Evolutionary conservation across 35 echinoderm and acorn worm species (phyloP), one percentile per base, ranked within the genome.

Genomic region (Apostichopus parvimensis): DNA sequence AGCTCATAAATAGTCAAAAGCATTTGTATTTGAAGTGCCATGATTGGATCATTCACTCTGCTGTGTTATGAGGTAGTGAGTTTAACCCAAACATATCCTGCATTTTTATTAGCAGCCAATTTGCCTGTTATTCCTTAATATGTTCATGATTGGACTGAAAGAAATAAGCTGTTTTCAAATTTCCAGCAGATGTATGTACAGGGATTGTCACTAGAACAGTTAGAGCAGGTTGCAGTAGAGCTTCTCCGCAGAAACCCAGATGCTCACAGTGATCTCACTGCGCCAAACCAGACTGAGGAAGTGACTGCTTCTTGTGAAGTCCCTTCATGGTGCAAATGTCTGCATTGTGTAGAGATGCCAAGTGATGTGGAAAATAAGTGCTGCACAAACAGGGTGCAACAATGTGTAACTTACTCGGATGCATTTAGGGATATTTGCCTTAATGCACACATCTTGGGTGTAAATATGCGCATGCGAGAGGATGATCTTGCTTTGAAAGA

Each of bases 251-350:
- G 54, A 54, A 64, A 90, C 11, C 88, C 88, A 76, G 72, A 54
- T 57, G 73, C 4, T n/a, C 21, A 22, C 34, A n/a, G 17, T 1
- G 71, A 75, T 22, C n/a, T 75, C 7, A n/a, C 71, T 18, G 71
- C n/a, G 14, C 15, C n/a, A 20, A 22, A 75, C 18, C 52, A 56
- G 15, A 83, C 9, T 57, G 54, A 14, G 18, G 15, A 18, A 57
- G 9, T 57, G 22, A 56, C 53, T 11, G 4, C 80, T 56, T 10
- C 80, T n/a, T 54, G 22, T 17, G 17, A 57, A 83, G 9, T 22
- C 71, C 71, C 88, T 56, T 7, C 52, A 10, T 90, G 88, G 88
- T 90, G 88, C 53, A 90, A 77, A 71, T 90, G 88, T 90, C 53
- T 13, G 14, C 17, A n/a, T 53, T 90, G 88, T 57, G 26, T 8